A percentile compares a stretch with the other conserved stretches of the same genome.
phyloP scores from a whole-genome alignment of 1,140 invertebrate species.

The Liolophura sinensis region DNA sequence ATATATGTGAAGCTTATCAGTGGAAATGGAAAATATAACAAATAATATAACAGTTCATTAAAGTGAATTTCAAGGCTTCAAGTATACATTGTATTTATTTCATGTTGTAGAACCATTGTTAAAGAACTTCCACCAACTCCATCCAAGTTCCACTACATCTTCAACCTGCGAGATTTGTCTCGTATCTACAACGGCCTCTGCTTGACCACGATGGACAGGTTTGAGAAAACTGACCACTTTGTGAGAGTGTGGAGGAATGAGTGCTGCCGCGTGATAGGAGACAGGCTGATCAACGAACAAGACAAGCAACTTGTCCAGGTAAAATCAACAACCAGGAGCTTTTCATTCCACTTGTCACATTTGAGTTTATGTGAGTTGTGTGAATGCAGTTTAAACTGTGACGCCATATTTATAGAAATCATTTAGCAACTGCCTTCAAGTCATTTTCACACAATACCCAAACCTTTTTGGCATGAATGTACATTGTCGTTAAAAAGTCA shows the following conservation, averaged over 20 bases:
- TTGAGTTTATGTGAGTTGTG: too few relatives aligned
- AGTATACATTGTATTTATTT: conserved; percentile 7
- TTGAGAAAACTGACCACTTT: conserved; percentile 71
- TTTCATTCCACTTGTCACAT: too few relatives aligned
- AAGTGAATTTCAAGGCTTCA: background rate
- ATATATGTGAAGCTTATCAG: too few relatives aligned
- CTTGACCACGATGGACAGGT: conserved; percentile 71
- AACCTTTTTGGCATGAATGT: too few relatives aligned
- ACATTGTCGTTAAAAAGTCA: too few relatives aligned
- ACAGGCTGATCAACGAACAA: conserved; percentile 76
- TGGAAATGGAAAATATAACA: too few relatives aligned
- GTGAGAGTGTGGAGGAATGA: conserved; percentile 89
- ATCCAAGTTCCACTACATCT: conserved; percentile 92
- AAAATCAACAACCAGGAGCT: conserved; percentile 22
- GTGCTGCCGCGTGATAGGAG: conserved; percentile 81
- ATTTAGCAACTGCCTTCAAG: too few relatives aligned
- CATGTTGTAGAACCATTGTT: conserved; percentile 63
- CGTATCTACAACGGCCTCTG: conserved; percentile 79
- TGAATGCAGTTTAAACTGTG: too few relatives aligned
- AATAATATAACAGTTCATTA: background rate
- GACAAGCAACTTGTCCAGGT: conserved; percentile 59
- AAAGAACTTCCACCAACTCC: conserved; percentile 85
- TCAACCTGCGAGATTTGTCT: conserved; percentile 88
- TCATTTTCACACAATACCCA: too few relatives aligned
- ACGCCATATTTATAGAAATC: too few relatives aligned